Percentiles rank a stretch among this genome's conserved stretches.
These are phyloP conservation scores for Chrysocyon brachyurus DNA, from an alignment of 2,797 vertebrate species.

Conservation along the genomic window DNA sequence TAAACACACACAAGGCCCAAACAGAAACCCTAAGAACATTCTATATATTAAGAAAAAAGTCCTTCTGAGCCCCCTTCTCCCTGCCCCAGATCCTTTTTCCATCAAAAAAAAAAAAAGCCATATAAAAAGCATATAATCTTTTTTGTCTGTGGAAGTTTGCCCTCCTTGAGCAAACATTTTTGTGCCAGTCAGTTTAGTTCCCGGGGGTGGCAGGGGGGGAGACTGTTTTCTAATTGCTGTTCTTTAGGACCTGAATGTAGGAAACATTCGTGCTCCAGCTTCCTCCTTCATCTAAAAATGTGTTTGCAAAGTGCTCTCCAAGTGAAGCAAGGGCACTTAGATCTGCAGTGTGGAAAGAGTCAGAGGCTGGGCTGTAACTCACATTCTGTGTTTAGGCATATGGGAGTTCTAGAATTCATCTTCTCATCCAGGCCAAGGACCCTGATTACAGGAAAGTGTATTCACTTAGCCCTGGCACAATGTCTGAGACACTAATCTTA, in stretches of 20 bases:
- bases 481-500: not conserved
- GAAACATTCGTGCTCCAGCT: not conserved
- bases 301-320: not conserved
- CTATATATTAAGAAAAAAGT: not conserved
- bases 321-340: not conserved
- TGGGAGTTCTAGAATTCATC: not conserved
- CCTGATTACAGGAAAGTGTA: not conserved
- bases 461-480: not conserved
- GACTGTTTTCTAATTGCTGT: not conserved
- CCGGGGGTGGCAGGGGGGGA: no score
- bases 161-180: not conserved
- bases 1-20: not conserved
- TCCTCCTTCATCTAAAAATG: not conserved
- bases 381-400: not conserved
- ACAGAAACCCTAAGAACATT: not conserved
- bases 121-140: not conserved
- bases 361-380: not conserved
- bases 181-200: not conserved
- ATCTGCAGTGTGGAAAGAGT: not conserved
- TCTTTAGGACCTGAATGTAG: not conserved
- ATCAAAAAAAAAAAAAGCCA: not conserved
- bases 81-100: rapidly evolving
- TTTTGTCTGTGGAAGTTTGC: not conserved
- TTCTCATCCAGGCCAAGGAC: not conserved
- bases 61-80: not conserved